These are phyloP conservation scores for Nysson spinosus DNA, from an alignment of 2,888 invertebrate genomes.

Conservation along the genomic window DNA sequence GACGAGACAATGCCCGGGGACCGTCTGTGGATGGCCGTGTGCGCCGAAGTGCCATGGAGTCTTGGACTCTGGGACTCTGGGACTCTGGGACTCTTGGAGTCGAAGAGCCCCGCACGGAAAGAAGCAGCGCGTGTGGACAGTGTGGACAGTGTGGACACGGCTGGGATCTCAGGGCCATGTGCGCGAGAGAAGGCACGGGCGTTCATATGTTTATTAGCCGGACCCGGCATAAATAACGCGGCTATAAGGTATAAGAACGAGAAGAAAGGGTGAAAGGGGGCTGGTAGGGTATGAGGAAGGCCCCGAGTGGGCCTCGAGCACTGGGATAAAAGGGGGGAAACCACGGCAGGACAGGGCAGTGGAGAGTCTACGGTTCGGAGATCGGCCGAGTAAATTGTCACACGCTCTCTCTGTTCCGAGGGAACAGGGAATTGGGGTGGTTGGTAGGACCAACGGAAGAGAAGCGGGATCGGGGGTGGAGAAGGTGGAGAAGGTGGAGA, in stretches of 20 bases:
- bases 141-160: conserved; percentile 36
- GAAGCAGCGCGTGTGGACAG: conserved; percentile 15
- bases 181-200: conserved; percentile 73
- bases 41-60: too few species aligned
- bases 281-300: conserved; percentile 16
- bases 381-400: conserved; percentile 77
- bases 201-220: conserved; percentile 78
- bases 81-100: too few species aligned
- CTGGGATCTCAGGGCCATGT: conserved; percentile 46
- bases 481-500: conserved; percentile 17
- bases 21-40: conserved; percentile 38
- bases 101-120: conserved; percentile 24
- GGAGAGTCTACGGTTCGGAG: conserved; percentile 59
- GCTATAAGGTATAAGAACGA: conserved; percentile 74
- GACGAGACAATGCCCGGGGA: conserved; percentile 74
- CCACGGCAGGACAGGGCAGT: conserved; percentile 34
- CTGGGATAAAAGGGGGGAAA: conserved; percentile 14
- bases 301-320: neutral
- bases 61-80: too few species aligned
- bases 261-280: conserved; percentile 64
- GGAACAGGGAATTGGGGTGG: conserved; percentile 69
- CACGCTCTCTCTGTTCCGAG: conserved; percentile 72
- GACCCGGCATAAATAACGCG: conserved; percentile 77
- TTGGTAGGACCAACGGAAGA: conserved; percentile 41
- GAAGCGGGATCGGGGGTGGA: conserved; percentile 23